Evolutionary conservation across 2,797 vertebrate species (phyloP).

Genomic region (Pseudopleuronectes americanus): DNA sequence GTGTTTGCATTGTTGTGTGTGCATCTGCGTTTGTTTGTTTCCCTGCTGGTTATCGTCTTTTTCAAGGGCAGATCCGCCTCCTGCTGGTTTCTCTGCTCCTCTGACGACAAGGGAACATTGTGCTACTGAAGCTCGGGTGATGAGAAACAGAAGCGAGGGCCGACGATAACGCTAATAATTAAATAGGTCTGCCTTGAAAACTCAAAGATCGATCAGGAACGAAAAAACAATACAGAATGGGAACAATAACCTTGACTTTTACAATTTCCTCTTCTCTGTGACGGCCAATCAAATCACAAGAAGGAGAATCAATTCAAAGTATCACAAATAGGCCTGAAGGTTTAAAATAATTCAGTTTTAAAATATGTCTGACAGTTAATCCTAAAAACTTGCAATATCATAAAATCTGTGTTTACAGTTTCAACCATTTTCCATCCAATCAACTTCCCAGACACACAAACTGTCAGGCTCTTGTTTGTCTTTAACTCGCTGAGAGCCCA

Average conservation of each 20-base stretch:
- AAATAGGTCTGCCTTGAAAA: slow-evolving; percentile 20
- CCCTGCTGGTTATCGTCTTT: slow-evolving; percentile 25
- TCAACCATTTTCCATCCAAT: too few relatives aligned
- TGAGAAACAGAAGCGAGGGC: slow-evolving; percentile 29
- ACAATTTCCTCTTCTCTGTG: neutral
- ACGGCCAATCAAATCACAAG: too few relatives aligned
- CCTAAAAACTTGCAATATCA: too few relatives aligned
- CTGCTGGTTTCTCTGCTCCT: slow-evolving; percentile 37
- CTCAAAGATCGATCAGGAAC: slow-evolving; percentile 29
- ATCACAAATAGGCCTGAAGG: too few relatives aligned
- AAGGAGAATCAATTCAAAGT: too few relatives aligned
- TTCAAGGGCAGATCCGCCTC: slow-evolving; percentile 61
- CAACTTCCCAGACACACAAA: neutral
- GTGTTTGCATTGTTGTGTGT: slow-evolving; percentile 9
- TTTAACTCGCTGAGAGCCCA: neutral
- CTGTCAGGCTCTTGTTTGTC: slow-evolving; percentile 20
- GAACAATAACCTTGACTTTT: neutral
- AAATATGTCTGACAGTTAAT: neutral
- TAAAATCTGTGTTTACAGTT: too few relatives aligned
- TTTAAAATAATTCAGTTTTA: neutral
- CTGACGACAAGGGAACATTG: slow-evolving; percentile 37
- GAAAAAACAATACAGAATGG: neutral
- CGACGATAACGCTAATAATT: slow-evolving; percentile 17
- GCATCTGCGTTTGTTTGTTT: slow-evolving; percentile 26
- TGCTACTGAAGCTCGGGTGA: slow-evolving; percentile 33